Evolutionary conservation across 1,140 invertebrate genomes (phyloP).

Genomic region (Sesamia nonagrioides): DNA sequence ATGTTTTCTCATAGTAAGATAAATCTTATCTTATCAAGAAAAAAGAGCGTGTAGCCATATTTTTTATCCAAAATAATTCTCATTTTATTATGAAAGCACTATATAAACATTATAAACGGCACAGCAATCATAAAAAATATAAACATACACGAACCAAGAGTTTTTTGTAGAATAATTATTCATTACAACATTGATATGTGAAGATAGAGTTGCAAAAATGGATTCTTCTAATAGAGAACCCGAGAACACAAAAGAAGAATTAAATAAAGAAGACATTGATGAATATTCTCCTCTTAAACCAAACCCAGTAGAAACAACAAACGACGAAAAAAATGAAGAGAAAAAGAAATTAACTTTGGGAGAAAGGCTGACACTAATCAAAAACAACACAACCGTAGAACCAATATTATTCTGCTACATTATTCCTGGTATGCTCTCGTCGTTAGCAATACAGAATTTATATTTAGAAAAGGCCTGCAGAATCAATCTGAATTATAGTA

Average conservation of each 20-base stretch:
- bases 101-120: slow-evolving; percentile 32
- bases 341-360: slow-evolving; percentile 74
- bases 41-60: too few relatives aligned
- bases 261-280: slow-evolving; percentile 60
- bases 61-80: too few relatives aligned
- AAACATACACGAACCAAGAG: slow-evolving; percentile 22
- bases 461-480: slow-evolving; percentile 94
- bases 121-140: slow-evolving; percentile 32
- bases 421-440: slow-evolving; percentile 93
- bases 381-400: slow-evolving; percentile 92
- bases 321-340: slow-evolving; percentile 53
- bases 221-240: slow-evolving; percentile 1
- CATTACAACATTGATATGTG: neutral
- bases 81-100: too few relatives aligned
- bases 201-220: slow-evolving; percentile 2
- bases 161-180: slow-evolving; percentile 30
- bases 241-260: slow-evolving; percentile 10
- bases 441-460: slow-evolving; percentile 93
- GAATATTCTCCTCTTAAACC: slow-evolving; percentile 72
- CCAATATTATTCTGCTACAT: slow-evolving; percentile 93
- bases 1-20: too few relatives aligned
- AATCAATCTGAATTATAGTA: slow-evolving; percentile 91
- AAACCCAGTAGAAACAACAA: slow-evolving; percentile 52
- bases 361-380: slow-evolving; percentile 87
- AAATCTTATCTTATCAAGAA: too few relatives aligned